A percentile compares a stretch with the other conserved stretches of the same genome.
These are phyloP conservation scores for Halocaridina rubra DNA, from an alignment of 2,888 invertebrate species.

Conservation along the genomic window DNA sequence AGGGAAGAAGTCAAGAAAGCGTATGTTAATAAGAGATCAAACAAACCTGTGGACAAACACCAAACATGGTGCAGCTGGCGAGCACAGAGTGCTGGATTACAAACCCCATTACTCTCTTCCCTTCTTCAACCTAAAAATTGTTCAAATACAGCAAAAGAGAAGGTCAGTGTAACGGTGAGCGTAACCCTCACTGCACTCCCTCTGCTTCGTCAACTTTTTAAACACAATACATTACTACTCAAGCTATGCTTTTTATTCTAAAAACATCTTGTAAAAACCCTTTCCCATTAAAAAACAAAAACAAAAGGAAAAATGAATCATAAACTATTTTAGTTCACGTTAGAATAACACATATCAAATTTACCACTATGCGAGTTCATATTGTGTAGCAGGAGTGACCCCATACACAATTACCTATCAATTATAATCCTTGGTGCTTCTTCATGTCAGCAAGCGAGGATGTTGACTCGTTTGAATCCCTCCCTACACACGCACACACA, in stretches of 20 bases:
- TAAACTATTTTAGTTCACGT: slow-evolving; percentile 36
- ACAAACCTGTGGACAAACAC: slow-evolving; percentile 61
- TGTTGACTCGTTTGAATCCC: too few species aligned
- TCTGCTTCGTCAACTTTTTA: slow-evolving; percentile 45
- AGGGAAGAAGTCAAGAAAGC: slow-evolving; percentile 61
- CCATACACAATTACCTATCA: slow-evolving; percentile 19
- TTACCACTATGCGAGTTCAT: slow-evolving; percentile 37
- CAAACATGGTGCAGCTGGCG: slow-evolving; percentile 44
- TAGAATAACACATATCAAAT: slow-evolving; percentile 55
- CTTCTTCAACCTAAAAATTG: neutral
- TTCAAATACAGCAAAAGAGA: neutral
- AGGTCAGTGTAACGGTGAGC: neutral
- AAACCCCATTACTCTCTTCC: slow-evolving; percentile 16
- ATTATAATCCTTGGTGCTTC: slow-evolving; percentile 9
- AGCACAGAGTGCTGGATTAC: neutral
- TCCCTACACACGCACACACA: neutral
- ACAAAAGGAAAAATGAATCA: too few species aligned
- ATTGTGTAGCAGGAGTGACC: slow-evolving; percentile 17
- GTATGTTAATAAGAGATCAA: slow-evolving; percentile 61
- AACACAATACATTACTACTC: slow-evolving; percentile 59
- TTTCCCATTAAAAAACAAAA: slow-evolving; percentile 44
- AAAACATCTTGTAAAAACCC: slow-evolving; percentile 52
- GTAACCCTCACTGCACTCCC: slow-evolving; percentile 17
- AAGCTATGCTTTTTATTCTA: slow-evolving; percentile 54
- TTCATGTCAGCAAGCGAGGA: slow-evolving; percentile 31